Conservation (phyloP, 2,888 invertebrate genomes). For the Conops quadrifasciatus region DNA sequence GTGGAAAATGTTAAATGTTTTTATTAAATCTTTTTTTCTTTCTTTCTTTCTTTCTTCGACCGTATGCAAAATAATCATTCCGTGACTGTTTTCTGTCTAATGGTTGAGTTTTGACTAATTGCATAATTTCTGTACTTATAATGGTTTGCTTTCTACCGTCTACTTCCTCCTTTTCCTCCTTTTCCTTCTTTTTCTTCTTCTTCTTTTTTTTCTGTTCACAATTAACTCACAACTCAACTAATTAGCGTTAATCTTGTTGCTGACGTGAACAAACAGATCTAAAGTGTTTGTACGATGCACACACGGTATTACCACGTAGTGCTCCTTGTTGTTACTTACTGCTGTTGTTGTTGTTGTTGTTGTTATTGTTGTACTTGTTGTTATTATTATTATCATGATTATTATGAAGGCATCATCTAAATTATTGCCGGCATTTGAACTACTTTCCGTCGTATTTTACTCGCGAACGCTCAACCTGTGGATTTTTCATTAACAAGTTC, state of each 20-base stretch:
- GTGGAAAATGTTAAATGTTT: too few species aligned
- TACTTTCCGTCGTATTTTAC: too few species aligned
- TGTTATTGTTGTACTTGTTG: slow-evolving; percentile 1
- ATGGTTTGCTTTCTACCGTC: neutral
- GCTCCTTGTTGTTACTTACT: too few species aligned
- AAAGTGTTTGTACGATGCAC: slow-evolving; percentile 5
- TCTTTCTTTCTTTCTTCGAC: too few species aligned
- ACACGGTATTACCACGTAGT: slow-evolving; percentile 9
- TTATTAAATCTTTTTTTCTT: too few species aligned
- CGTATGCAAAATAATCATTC: too few species aligned
- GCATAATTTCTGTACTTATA: slow-evolving; percentile 7
- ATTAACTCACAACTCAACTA: slow-evolving; percentile 39
- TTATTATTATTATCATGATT: slow-evolving; percentile 27
- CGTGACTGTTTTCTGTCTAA: slow-evolving; percentile 36
- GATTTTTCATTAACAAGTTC: slow-evolving; percentile 36
- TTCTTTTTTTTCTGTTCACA: slow-evolving; percentile 26
- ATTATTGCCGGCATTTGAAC: slow-evolving; percentile 15
- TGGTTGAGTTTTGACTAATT: slow-evolving; percentile 35
- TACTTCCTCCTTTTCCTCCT: too few species aligned
- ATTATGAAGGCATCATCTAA: slow-evolving; percentile 33
- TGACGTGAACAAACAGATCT: slow-evolving; percentile 4
- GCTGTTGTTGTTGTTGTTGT: slow-evolving; percentile 18
- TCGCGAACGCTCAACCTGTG: too few species aligned
- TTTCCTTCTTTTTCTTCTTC: neutral
- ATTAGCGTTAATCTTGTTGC: slow-evolving; percentile 38